phyloP scores from a whole-genome alignment of 2,888 invertebrate species.

The Dione vanillae region DNA sequence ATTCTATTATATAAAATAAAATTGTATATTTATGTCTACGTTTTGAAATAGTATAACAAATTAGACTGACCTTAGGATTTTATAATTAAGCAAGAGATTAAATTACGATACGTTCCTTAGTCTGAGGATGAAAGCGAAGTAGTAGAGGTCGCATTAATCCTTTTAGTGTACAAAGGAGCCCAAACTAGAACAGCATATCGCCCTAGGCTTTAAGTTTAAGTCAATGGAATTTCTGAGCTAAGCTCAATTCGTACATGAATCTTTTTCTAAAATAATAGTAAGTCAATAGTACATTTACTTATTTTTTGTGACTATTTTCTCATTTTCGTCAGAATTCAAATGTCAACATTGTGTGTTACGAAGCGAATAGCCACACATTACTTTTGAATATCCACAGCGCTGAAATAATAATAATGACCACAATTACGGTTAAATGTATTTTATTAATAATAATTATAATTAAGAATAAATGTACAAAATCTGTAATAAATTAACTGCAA shows the following conservation, averaged over 20 bases:
- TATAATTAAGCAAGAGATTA: conserved; percentile 32
- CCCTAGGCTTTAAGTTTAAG: conserved; percentile 21
- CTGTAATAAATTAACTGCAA: not conserved
- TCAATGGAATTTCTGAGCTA: conserved; percentile 8
- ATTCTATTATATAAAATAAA: no score
- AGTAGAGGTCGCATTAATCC: conserved; percentile 34
- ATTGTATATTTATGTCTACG: no score
- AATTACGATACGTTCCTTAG: conserved; percentile 30
- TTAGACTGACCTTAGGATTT: conserved; percentile 10
- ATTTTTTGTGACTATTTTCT: no score
- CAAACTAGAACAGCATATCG: conserved; percentile 32
- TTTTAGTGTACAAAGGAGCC: conserved; percentile 36
- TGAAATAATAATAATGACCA: no score
- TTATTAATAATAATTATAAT: not conserved
- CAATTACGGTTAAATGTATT: not conserved
- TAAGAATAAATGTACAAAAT: not conserved
- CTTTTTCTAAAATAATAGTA: not conserved
- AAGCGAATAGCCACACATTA: no score
- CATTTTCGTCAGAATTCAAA: no score
- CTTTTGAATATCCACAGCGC: no score
- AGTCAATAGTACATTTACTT: no score
- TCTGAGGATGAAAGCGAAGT: conserved; percentile 32
- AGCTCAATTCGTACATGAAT: conserved; percentile 16
- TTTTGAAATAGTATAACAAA: conserved; percentile 14
- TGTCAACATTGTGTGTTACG: no score